These are phyloP conservation scores for Mesembrinibis cayennensis DNA, from an alignment of 2,113 vertebrate species.

Conservation along the genomic window DNA sequence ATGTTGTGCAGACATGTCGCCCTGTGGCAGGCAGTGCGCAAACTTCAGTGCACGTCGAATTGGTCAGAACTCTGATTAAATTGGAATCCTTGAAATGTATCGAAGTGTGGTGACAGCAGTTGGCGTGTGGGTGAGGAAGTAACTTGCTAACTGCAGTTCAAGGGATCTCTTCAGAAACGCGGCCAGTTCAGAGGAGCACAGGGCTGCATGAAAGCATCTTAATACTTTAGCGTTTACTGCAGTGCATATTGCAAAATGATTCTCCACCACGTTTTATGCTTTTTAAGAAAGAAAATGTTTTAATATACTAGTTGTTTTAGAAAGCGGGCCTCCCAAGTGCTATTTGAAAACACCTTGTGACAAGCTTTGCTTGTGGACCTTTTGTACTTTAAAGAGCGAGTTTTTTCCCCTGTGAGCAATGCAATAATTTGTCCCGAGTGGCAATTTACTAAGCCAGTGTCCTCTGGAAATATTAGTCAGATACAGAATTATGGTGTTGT, in stretches of 20 bases:
- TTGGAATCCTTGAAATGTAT: neutral
- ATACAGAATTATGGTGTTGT: neutral
- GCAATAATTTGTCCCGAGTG: neutral
- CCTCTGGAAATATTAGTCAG: neutral
- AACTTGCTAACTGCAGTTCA: neutral
- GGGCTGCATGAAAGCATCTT: accelerated
- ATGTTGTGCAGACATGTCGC: neutral
- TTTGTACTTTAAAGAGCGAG: accelerated
- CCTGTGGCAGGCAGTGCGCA: neutral
- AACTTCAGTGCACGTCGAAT: neutral
- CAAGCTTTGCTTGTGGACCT: neutral
- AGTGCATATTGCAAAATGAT: accelerated
- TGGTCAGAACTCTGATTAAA: neutral
- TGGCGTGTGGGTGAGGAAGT: neutral
- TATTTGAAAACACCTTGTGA: neutral
- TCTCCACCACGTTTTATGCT: accelerated
- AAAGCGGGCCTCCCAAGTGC: accelerated
- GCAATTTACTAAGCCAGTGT: accelerated
- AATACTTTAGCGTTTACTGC: accelerated
- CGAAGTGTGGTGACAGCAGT: neutral
- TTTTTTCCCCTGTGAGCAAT: neutral
- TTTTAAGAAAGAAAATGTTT: neutral
- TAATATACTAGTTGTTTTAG: accelerated
- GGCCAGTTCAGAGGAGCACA: accelerated
- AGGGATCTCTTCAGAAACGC: accelerated